These are phyloP conservation scores for Metacarcinus magister DNA, from an alignment of 2,888 invertebrate species.

Conservation along the genomic window DNA sequence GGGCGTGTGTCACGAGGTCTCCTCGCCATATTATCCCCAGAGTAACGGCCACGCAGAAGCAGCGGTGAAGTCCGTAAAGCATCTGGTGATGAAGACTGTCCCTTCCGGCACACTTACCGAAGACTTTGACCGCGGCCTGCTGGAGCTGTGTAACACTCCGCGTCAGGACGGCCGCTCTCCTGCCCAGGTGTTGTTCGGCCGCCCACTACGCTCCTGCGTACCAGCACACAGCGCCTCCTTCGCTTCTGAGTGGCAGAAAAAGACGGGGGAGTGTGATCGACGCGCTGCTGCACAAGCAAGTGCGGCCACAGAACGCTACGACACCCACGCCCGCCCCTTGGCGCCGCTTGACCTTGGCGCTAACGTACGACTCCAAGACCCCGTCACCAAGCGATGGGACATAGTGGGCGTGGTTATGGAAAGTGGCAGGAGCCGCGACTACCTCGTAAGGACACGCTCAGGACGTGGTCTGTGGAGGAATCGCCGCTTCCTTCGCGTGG, in stretches of 20 bases:
- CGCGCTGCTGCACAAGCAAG: neutral
- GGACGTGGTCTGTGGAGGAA: neutral
- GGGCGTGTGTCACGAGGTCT: slow-evolving; percentile 13
- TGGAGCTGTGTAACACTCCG: neutral
- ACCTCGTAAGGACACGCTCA: neutral
- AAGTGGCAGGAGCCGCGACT: neutral
- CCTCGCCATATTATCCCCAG: slow-evolving; percentile 27
- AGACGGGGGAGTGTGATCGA: slow-evolving; percentile 27
- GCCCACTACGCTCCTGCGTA: neutral
- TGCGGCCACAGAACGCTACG: neutral
- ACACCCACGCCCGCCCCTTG: neutral
- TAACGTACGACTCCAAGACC: neutral
- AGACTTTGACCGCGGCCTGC: neutral
- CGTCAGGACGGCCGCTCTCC: neutral
- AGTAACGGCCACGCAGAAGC: no score
- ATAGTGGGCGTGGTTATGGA: neutral
- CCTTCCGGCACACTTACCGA: neutral
- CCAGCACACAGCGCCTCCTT: neutral
- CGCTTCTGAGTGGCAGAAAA: slow-evolving; percentile 2
- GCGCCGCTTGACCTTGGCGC: neutral
- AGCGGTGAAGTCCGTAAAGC: neutral
- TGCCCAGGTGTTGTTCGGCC: neutral
- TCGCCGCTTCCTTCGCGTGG: slow-evolving; percentile 26
- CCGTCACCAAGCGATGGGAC: slow-evolving; percentile 43
- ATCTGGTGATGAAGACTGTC: slow-evolving; percentile 22